Percentiles rank a stretch among this genome's conserved stretches.
Conservation (phyloP, 2,888 invertebrate species). For the Sesamia inferens region DNA sequence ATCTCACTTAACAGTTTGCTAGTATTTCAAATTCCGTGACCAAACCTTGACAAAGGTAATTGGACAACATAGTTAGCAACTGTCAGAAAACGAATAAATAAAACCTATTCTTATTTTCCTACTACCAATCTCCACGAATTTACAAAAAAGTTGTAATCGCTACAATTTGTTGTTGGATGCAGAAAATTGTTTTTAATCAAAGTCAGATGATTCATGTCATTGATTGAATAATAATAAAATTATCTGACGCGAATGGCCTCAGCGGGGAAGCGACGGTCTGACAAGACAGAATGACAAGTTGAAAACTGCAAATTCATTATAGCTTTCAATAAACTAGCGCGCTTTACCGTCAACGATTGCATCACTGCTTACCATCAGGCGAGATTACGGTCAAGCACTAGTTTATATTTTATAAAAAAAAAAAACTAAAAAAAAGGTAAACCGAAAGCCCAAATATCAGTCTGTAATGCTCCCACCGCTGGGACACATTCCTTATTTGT, state of each 20-base stretch:
- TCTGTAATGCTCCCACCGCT: background rate
- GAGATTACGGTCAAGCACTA: too few relatives aligned
- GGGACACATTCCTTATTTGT: background rate
- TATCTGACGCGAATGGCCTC: background rate
- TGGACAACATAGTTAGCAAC: background rate
- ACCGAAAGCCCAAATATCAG: background rate
- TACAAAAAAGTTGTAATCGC: background rate
- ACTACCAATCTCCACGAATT: background rate
- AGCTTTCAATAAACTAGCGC: too few relatives aligned
- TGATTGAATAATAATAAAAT: slow-evolving; percentile 14
- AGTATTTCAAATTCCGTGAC: slow-evolving; percentile 12
- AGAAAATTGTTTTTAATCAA: slow-evolving; percentile 29
- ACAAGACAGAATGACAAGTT: slow-evolving; percentile 1
- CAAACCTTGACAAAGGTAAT: background rate
- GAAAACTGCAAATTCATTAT: slow-evolving; percentile 13
- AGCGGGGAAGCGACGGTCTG: background rate
- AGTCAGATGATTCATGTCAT: background rate
- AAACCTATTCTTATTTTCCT: background rate
- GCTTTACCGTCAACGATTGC: too few relatives aligned
- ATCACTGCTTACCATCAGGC: too few relatives aligned
- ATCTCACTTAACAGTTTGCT: background rate
- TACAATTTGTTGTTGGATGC: slow-evolving; percentile 21
- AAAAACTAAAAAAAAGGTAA: too few relatives aligned
- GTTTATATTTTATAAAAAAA: too few relatives aligned
- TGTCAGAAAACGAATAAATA: background rate